A percentile compares a stretch with the other conserved stretches of the same genome.
These are phyloP conservation scores for Lumbricus terrestris DNA, from an alignment of 2,888 invertebrate genomes.

Conservation along the genomic window DNA sequence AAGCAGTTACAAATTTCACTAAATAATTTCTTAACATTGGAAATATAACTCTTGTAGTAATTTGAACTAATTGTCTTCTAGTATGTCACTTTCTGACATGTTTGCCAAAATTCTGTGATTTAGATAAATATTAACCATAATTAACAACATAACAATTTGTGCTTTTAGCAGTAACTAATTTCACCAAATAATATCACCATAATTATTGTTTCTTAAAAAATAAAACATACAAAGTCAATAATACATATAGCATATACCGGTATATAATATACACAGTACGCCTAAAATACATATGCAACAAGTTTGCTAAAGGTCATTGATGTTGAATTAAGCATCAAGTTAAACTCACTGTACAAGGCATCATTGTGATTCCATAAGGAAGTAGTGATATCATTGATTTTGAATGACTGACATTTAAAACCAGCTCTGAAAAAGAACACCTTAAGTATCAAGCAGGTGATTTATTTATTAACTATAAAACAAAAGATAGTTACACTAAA, in stretches of 20 bases:
- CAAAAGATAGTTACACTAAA: neutral
- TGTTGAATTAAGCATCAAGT: neutral
- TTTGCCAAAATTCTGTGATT: neutral
- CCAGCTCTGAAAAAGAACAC: neutral
- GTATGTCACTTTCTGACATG: neutral
- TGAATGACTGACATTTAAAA: neutral
- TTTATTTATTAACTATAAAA: neutral
- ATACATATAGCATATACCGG: neutral
- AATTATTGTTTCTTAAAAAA: neutral
- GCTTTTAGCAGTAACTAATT: too few relatives aligned
- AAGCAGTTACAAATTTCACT: neutral
- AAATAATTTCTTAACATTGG: neutral
- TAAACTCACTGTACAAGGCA: neutral
- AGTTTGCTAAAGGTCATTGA: neutral
- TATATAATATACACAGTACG: neutral
- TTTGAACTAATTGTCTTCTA: neutral
- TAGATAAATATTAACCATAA: too few relatives aligned
- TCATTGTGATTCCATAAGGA: neutral
- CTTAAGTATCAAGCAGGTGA: neutral
- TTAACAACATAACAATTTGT: too few relatives aligned
- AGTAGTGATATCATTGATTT: neutral
- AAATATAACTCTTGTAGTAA: neutral
- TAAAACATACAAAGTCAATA: neutral
- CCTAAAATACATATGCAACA: neutral
- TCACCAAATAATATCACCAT: too few relatives aligned